Percentiles rank a stretch among this genome's conserved stretches.
phyloP scores from a whole-genome alignment of 2,888 invertebrate species.

The Volucella inflata region DNA sequence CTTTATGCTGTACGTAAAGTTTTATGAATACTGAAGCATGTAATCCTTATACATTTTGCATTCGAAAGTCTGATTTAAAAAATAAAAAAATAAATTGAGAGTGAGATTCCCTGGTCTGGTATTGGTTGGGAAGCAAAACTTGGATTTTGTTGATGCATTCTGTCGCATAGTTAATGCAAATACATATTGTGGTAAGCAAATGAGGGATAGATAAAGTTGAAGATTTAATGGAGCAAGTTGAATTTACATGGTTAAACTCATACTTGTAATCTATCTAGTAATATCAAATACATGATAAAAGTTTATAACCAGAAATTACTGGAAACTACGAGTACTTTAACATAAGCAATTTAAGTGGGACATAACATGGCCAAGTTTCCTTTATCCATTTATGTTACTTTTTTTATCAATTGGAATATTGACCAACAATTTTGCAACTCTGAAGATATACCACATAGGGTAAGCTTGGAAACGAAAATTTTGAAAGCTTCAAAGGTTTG shows the following conservation, averaged over 20 bases:
- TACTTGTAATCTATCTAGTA: too few relatives aligned
- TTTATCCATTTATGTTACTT: too few relatives aligned
- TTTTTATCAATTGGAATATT: too few relatives aligned
- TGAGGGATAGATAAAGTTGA: background rate
- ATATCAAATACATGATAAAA: too few relatives aligned
- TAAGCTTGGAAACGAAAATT: too few relatives aligned
- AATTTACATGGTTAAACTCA: background rate
- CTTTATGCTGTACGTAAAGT: conserved; percentile 19
- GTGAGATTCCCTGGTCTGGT: background rate
- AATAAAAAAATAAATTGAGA: conserved; percentile 9
- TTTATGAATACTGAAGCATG: conserved; percentile 15
- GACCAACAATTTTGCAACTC: too few relatives aligned
- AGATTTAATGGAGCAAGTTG: background rate
- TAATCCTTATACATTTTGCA: conserved; percentile 4
- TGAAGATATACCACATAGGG: too few relatives aligned
- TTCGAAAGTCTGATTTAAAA: background rate
- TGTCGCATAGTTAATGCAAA: conserved; percentile 12
- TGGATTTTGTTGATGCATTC: conserved; percentile 12
- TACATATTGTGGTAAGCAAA: conserved; percentile 25
- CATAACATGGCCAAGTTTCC: too few relatives aligned
- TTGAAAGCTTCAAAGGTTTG: too few relatives aligned
- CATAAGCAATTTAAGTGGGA: too few relatives aligned
- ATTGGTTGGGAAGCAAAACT: background rate
- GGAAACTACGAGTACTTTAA: too few relatives aligned
- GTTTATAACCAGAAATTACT: too few relatives aligned